Evolutionary conservation across 1,140 invertebrate species (phyloP).

Genomic region (Macrobrachium rosenbergii): DNA sequence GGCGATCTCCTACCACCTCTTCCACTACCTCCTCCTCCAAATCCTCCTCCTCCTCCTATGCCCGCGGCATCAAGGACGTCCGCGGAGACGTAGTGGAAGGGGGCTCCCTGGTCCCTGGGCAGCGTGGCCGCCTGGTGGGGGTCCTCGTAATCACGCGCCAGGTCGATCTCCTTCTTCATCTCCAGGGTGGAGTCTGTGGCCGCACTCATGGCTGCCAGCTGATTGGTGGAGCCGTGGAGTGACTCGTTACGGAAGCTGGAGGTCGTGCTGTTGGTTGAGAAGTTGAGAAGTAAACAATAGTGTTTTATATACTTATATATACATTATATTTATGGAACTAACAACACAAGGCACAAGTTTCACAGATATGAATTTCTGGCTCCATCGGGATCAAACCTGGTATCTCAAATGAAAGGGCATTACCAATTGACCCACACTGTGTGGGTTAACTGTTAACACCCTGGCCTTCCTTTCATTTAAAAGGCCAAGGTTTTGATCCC

Average conservation of each 20-base stretch:
- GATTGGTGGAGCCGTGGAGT: slow-evolving; percentile 24
- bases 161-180: slow-evolving; percentile 50
- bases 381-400: too few species aligned
- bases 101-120: slow-evolving; percentile 44
- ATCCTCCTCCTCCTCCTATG: too few species aligned
- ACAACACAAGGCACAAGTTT: background rate
- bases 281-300: background rate
- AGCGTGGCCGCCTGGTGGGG: slow-evolving; percentile 51
- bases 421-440: too few species aligned
- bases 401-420: too few species aligned
- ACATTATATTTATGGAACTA: background rate
- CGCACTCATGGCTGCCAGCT: slow-evolving; percentile 35
- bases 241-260: slow-evolving; percentile 52
- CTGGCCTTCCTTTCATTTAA: too few species aligned
- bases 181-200: slow-evolving; percentile 51
- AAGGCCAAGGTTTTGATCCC: too few species aligned
- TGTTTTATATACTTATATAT: background rate
- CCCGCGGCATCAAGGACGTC: background rate
- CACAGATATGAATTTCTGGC: background rate
- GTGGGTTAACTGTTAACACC: too few species aligned
- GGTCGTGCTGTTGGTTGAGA: slow-evolving; percentile 23
- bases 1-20: background rate
- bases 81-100: slow-evolving; percentile 44
- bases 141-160: slow-evolving; percentile 17
- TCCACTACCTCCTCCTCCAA: too few species aligned